Evolutionary conservation across 2,888 invertebrate genomes (phyloP), one percentile per base, ranked within the genome.

Genomic region (Napeogenes sylphis): DNA sequence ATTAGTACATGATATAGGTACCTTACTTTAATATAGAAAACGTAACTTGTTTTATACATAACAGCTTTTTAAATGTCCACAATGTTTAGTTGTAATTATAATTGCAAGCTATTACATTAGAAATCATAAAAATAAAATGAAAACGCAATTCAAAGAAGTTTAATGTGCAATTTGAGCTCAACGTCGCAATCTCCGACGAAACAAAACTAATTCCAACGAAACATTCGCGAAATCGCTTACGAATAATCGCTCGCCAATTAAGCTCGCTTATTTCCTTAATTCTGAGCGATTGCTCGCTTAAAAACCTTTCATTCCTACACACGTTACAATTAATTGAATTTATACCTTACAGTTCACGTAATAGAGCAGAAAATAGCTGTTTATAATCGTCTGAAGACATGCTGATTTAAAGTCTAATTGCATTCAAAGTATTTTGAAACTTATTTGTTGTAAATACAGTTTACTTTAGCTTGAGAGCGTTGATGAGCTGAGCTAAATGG

Each of bases 181-280:
- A 65, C 68, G 66, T 71, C 69, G 73, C 77, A 75, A 76, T 70
- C 63, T 69, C 68, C 51, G 51, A 42, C 35, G 59, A 68, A 72
- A 74, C 70, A 71, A 73, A 71, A 74, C 68, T 71, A 75, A 75
- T 70, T 72, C 69, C 68, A 68, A 70, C 58, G 61, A 46, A 55
- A 58, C 61, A 57, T 63, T 65, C 62, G 59, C 63, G 62, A 65
- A 69, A 68, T 68, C 80, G 82, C 78, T 83, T 76, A 79, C 77
- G 72, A 83, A 82, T 87, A 84, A 87, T 87, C 87, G 81, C 74
- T 74, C 67, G 73, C 79, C 85, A 88, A 89, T 88, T 89, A 88
- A 85, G 85, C 80, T 80, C 82, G 86, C 89, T 89, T 88, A 89
- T 87, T 88, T 88, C 88, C 88, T 83, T 88, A 84, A 89, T 88